These are phyloP conservation scores for Diarsia mendica DNA, from an alignment of 2,888 invertebrate species.

Conservation along the genomic window DNA sequence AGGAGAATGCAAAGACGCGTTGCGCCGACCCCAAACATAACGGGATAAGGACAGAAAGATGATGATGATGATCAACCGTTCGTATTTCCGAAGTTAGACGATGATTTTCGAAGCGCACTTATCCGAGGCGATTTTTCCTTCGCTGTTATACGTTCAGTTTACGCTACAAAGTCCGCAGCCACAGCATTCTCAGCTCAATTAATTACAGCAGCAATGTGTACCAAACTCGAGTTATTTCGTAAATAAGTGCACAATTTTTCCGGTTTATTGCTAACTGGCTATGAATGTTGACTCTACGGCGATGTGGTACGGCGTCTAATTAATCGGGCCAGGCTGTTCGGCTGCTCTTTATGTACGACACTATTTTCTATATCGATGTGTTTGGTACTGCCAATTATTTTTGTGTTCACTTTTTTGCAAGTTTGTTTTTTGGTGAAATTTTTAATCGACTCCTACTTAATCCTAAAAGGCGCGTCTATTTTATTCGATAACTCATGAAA, in stretches of 20 bases:
- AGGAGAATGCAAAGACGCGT: no score
- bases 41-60: no score
- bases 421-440: background rate
- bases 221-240: slow-evolving; percentile 24
- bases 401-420: background rate
- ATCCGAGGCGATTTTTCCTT: background rate
- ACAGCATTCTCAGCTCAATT: slow-evolving; percentile 27
- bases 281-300: slow-evolving; percentile 22
- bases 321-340: slow-evolving; percentile 12
- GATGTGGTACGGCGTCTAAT: slow-evolving; percentile 37
- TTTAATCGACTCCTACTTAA: background rate
- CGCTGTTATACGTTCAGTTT: background rate
- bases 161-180: background rate
- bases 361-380: slow-evolving; percentile 10
- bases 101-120: background rate
- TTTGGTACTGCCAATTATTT: slow-evolving; percentile 23
- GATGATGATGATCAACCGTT: background rate
- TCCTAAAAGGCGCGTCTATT: background rate
- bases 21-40: no score
- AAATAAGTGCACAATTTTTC: slow-evolving; percentile 29
- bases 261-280: slow-evolving; percentile 20
- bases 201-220: slow-evolving; percentile 20
- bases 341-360: slow-evolving; percentile 23
- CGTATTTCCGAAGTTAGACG: background rate
- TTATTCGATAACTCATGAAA: no score